Base-by-base conservation (phyloP, 2,888 invertebrate species). In the Ochlodes sylvanus region DNA sequence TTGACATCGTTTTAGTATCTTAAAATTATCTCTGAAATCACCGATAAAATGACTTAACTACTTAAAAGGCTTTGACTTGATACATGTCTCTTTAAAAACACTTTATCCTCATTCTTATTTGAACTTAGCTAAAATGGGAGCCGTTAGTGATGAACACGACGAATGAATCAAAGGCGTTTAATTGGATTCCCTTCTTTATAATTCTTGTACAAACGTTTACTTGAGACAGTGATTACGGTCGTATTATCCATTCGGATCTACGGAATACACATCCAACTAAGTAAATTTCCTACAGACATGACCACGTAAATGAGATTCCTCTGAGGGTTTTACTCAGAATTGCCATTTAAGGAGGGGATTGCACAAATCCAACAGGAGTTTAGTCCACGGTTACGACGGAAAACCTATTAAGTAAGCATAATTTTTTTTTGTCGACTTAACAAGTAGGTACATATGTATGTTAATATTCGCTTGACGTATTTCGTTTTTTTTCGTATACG, bases 331-430 rank as follows among this genome's bases (percentile, higher is more conserved):
- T 74, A 76, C 74, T 76, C 75, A 75, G 76, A 79, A 85, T 83
- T 84, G 81, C 76, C 80, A 82, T 86, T 85, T 85, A 85, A 78
- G 75, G 72, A 71, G 72, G 69, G 77, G 79, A 75, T 81, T 77
- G 73, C 73, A 72, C 71, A 74, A 77, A 80, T 77, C 79, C 79
- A 68, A 76, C 75, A 75, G 77, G 79, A 76, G 77, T 78, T 78
- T 76, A 77, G 74, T 70, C 72, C 72, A 70, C 68, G 72, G 71
- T 65, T 67, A 64, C 69, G 69, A 55, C 67, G 71, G 67, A 61
- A 44, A 73, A 54, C 69, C 65, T 72, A 66, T 73, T 71, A 70
- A 69, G 55, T 57, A 64, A 50, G 19, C 61, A 65, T n/a, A 70
- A 69, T 71, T 70, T 65, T 65, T 57, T 68, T 58, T 62, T 66